These are phyloP conservation scores for Pitangus sulphuratus DNA, from an alignment of 2,797 vertebrate species.

Conservation along the genomic window DNA sequence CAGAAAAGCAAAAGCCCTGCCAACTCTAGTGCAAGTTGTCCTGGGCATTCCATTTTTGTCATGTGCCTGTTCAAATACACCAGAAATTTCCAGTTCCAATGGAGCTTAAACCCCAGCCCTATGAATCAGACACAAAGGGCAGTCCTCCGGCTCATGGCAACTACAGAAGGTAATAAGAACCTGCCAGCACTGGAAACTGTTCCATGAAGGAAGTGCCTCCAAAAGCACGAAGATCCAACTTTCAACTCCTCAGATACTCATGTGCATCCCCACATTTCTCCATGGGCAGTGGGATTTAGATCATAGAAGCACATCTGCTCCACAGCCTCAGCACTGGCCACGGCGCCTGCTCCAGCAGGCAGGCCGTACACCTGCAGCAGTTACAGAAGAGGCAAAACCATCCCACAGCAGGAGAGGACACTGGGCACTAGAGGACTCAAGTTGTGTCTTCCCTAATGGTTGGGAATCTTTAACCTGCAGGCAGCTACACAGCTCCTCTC, in stretches of 20 bases:
- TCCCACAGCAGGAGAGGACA: not conserved
- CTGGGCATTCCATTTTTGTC: not conserved
- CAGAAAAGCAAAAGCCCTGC: not conserved
- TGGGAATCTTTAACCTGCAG: not conserved
- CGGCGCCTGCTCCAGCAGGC: rapidly evolving
- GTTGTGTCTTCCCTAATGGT: not conserved
- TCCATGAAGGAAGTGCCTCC: not conserved
- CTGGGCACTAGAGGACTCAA: not conserved
- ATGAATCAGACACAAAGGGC: not conserved
- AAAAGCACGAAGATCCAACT: not conserved
- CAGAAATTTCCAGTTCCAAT: not conserved
- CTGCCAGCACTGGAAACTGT: not conserved
- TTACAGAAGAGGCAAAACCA: not conserved
- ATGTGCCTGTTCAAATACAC: not conserved
- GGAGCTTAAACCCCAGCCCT: not conserved
- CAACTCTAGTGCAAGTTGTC: not conserved
- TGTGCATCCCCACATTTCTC: not conserved
- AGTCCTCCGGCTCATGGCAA: not conserved
- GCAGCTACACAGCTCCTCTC: not conserved
- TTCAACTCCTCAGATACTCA: not conserved
- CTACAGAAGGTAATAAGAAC: not conserved
- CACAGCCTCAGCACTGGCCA: not conserved
- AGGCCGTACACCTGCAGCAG: not conserved
- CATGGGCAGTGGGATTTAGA: rapidly evolving
- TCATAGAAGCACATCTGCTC: not conserved